Base-by-base conservation (phyloP, 2,888 invertebrate genomes). In the Heliconius ismenius region DNA sequence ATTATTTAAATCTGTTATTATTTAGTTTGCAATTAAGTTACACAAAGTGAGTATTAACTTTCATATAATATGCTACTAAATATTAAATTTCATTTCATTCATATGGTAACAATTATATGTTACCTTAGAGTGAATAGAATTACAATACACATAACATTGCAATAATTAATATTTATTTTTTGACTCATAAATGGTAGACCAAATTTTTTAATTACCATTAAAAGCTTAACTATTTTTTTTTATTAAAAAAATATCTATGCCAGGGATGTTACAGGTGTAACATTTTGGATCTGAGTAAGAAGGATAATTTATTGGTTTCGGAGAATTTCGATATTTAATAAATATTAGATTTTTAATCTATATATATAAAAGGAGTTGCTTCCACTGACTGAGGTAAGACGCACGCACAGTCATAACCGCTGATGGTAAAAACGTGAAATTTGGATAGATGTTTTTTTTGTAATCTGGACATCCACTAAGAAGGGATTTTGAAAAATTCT, bases 11-110 rank as follows among this genome's bases (percentile, higher is more conserved):
- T 76, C 15, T 39, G 58, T 64, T 76, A 76, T 72, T 72, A 64
- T 76, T 73, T 73, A 73, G 28, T 76, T 65, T 73, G 65, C 73
- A 75, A 73, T 64, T 73, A 75, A 75, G 65, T 73, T 77, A 79
- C 75, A 75, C 36, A 69, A 75, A 69, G 74, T 64, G 43, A 72
- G 39, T 72, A 49, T 54, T 76, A 72, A 68, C 67, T 63, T 54
- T 63, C 7, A 18, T 32, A 15, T 63, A 24, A 10, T 75, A 69
- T 69, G 69, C 67, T 32, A 43, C 49, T 54, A 54, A 18, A 54
- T 74, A 67, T 58, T 58, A 60, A 75, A 28, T 24, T 62, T 60
- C 63, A 70, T 32, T 70, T 76, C 70, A 64, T 72, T 72, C 76
- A 65, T 24, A 62, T 24, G 24, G 18, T 6, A 73, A 62, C 32